These are phyloP conservation scores for Tragelaphus strepsiceros DNA, from an alignment of 2,113 vertebrate genomes.

Conservation along the genomic window DNA sequence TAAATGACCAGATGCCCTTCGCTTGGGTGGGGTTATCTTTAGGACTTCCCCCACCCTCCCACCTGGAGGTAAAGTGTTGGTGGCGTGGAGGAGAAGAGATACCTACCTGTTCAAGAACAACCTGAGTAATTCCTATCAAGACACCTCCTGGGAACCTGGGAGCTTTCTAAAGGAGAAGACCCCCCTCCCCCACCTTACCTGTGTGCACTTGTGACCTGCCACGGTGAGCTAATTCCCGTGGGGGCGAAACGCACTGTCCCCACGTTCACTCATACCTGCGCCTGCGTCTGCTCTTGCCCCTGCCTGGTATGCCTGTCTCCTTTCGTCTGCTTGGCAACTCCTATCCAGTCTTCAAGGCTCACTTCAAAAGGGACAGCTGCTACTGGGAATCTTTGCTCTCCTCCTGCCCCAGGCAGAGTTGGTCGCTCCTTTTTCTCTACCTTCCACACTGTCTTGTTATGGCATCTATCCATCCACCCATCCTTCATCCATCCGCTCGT, in stretches of 20 bases:
- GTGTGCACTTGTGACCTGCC: neutral
- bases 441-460: neutral
- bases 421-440: neutral
- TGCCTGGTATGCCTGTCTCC: neutral
- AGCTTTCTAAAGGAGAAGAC: neutral
- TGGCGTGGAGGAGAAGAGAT: rapidly evolving
- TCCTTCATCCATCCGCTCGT: neutral
- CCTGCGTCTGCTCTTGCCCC: neutral
- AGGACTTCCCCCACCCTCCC: neutral
- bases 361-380: neutral
- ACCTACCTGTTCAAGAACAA: neutral
- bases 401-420: neutral
- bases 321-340: neutral
- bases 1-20: neutral
- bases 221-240: rapidly evolving
- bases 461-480: neutral
- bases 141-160: neutral
- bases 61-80: too few relatives aligned
- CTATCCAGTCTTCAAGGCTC: neutral
- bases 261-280: rapidly evolving
- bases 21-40: neutral
- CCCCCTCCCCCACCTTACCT: too few relatives aligned
- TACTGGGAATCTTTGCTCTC: neutral
- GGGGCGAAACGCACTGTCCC: rapidly evolving
- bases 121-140: neutral